These are phyloP conservation scores for Bombus impatiens DNA, from an alignment of 1,140 invertebrate species.

Conservation along the genomic window DNA sequence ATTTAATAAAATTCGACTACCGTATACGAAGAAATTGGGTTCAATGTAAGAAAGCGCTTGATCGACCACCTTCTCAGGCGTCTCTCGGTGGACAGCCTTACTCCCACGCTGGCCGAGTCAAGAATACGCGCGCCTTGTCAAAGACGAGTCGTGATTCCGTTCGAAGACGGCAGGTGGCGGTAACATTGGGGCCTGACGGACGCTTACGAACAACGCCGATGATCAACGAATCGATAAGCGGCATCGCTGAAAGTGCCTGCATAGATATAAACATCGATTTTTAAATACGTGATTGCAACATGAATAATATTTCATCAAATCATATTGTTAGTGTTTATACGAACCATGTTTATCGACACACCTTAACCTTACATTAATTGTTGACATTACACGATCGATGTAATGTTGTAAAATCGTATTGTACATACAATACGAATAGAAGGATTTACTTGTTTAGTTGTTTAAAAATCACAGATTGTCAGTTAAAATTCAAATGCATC, in stretches of 20 bases:
- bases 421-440: too few species aligned
- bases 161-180: constrained; percentile 59
- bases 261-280: neutral
- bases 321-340: neutral
- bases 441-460: neutral
- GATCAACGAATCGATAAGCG: constrained; percentile 56
- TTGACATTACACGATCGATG: too few species aligned
- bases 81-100: constrained; percentile 71
- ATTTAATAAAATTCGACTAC: neutral
- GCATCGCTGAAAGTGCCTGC: neutral
- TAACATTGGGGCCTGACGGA: constrained; percentile 46
- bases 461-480: neutral
- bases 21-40: neutral
- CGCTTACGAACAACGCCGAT: constrained; percentile 66
- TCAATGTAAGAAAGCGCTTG: constrained; percentile 44
- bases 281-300: neutral
- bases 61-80: constrained; percentile 67
- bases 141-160: constrained; percentile 47
- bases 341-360: too few species aligned
- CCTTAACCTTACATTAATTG: neutral
- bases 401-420: too few species aligned
- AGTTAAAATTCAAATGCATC: neutral
- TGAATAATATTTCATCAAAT: neutral
- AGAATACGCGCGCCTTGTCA: constrained; percentile 77
- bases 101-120: constrained; percentile 79